phyloP scores from a whole-genome alignment of 2,888 invertebrate genomes.

The Caenorhabditis becei region DNA sequence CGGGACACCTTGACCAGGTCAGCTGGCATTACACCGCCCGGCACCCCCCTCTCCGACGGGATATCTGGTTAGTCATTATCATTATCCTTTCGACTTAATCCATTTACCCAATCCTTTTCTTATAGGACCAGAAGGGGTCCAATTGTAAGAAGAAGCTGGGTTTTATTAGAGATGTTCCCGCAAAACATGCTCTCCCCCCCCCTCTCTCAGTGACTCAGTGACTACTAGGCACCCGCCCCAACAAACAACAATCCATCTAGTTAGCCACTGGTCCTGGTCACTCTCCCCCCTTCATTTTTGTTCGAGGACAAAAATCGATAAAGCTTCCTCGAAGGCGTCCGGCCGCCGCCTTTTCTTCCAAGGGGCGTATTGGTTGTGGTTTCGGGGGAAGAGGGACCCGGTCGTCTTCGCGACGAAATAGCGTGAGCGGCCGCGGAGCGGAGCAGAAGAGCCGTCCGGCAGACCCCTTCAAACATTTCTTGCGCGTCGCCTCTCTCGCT shows the following conservation, averaged over 20 bases:
- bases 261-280: constrained; percentile 58
- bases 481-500: constrained; percentile 35
- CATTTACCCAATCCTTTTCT: too few relatives aligned
- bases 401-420: constrained; percentile 45
- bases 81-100: background rate
- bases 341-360: constrained; percentile 29
- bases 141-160: constrained; percentile 47
- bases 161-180: constrained; percentile 25
- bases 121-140: too few relatives aligned
- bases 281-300: constrained; percentile 53
- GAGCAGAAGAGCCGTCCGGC: constrained; percentile 31
- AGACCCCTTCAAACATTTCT: constrained; percentile 59
- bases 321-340: background rate
- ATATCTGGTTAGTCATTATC: too few relatives aligned
- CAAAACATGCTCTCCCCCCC: constrained; percentile 32
- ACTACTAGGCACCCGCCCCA: background rate
- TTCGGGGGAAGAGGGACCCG: too few relatives aligned
- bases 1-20: constrained; percentile 31
- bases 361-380: constrained; percentile 49
- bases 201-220: too few relatives aligned
- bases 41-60: background rate
- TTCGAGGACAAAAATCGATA: constrained; percentile 47
- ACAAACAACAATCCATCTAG: constrained; percentile 60
- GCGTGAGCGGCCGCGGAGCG: constrained; percentile 47
- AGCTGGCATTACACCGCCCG: constrained; percentile 53